Conservation (phyloP, 2,888 invertebrate species). For the Drosophila kuntzei region DNA sequence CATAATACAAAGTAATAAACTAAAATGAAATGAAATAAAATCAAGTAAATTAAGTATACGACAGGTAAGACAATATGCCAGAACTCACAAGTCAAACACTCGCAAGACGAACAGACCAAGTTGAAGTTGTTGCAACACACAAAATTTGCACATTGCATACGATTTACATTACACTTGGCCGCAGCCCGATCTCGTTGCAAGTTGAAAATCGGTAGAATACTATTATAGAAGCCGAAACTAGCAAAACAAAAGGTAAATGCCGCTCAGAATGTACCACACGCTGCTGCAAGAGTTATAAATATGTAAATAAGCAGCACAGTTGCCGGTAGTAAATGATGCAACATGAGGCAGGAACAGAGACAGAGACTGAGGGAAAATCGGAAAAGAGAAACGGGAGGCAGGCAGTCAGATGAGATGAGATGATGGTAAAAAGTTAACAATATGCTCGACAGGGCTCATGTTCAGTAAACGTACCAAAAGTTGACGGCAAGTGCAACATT, state of each 20-base stretch:
- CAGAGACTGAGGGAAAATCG: not conserved
- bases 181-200: conserved; percentile 20
- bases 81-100: conserved; percentile 72
- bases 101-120: conserved; percentile 18
- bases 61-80: conserved; percentile 71
- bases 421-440: conserved; percentile 62
- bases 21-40: conserved; percentile 58
- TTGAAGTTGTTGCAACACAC: conserved; percentile 57
- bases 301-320: conserved; percentile 77
- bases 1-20: conserved; percentile 53
- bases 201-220: conserved; percentile 63
- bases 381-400: not conserved
- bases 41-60: conserved; percentile 31
- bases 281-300: conserved; percentile 68
- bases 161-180: conserved; percentile 67
- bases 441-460: conserved; percentile 69
- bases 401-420: conserved; percentile 36
- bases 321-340: conserved; percentile 52
- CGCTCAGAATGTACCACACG: conserved; percentile 13
- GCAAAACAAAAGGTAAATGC: conserved; percentile 58
- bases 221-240: conserved; percentile 56
- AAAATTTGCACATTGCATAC: conserved; percentile 74
- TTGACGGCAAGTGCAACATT: conserved; percentile 54
- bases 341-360: conserved; percentile 2
- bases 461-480: conserved; percentile 57